phyloP scores from a whole-genome alignment of 2,888 invertebrate species.

The Allygus modestus region DNA sequence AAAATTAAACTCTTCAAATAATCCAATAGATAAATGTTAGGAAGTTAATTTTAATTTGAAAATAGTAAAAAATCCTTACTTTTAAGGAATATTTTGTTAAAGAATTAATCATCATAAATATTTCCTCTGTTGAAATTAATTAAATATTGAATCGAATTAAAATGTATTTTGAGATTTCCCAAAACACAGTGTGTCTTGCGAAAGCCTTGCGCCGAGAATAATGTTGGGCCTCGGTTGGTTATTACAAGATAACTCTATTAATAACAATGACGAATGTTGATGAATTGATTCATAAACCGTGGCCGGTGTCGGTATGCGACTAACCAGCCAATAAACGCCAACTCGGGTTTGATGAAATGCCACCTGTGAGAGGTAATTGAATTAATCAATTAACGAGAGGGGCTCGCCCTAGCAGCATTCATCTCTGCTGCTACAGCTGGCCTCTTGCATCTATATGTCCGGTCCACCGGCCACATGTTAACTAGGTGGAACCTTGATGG shows the following conservation, averaged over 20 bases:
- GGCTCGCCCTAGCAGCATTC: not conserved
- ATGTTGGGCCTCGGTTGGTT: not conserved
- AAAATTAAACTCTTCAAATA: too few relatives aligned
- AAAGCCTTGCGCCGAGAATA: not conserved
- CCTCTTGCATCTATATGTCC: not conserved
- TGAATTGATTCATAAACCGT: slow-evolving; percentile 11
- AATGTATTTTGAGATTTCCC: too few relatives aligned
- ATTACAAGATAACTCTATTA: slow-evolving; percentile 26
- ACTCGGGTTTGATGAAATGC: slow-evolving; percentile 11
- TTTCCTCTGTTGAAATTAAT: too few relatives aligned
- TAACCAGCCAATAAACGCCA: slow-evolving; percentile 33
- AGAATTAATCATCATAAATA: too few relatives aligned
- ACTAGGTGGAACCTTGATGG: slow-evolving; percentile 20
- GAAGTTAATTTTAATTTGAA: too few relatives aligned
- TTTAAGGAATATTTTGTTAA: too few relatives aligned
- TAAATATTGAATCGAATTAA: too few relatives aligned
- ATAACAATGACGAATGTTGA: slow-evolving; percentile 38
- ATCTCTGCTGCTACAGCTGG: not conserved
- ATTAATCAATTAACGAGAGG: slow-evolving; percentile 10
- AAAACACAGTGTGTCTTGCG: not conserved
- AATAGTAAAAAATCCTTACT: too few relatives aligned
- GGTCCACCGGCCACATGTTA: not conserved
- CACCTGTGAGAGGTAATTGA: slow-evolving; percentile 19
- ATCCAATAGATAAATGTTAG: too few relatives aligned
- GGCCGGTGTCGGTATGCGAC: not conserved